phyloP scores from a whole-genome alignment of 1,140 invertebrate genomes.

The Triops longicaudatus region DNA sequence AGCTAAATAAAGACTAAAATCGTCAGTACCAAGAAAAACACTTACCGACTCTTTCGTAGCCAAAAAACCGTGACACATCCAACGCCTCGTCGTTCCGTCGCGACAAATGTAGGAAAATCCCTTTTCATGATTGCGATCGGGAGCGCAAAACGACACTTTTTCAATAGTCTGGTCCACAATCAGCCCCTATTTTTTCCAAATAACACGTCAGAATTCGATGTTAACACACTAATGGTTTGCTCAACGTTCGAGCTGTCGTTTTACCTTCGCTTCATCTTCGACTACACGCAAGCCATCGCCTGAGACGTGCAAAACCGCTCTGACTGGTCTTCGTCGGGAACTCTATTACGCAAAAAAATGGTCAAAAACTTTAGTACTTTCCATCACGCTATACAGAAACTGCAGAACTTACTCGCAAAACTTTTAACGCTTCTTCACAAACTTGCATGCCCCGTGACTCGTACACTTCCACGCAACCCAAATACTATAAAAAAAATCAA shows the following conservation, averaged over 20 bases:
- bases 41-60: conserved; percentile 84
- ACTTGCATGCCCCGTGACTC: conserved; percentile 99
- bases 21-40: conserved; percentile 22
- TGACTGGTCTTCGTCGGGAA: conserved; percentile 62
- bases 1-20: neutral
- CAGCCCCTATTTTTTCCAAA: conserved; percentile 53
- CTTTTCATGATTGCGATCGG: conserved; percentile 94
- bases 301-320: conserved; percentile 88
- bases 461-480: conserved; percentile 98
- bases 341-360: conserved; percentile 18
- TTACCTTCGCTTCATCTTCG: conserved; percentile 91
- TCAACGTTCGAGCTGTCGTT: conserved; percentile 24
- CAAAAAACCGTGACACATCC: conserved; percentile 99
- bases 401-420: conserved; percentile 61
- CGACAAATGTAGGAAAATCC: conserved; percentile 92
- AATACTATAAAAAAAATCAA: conserved; percentile 56
- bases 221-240: conserved; percentile 17
- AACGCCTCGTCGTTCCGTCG: conserved; percentile 73
- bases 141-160: conserved; percentile 99
- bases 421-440: conserved; percentile 96
- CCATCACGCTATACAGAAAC: conserved; percentile 8
- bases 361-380: conserved; percentile 10
- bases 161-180: conserved; percentile 99
- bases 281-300: conserved; percentile 95
- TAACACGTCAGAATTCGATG: conserved; percentile 27